Base-by-base conservation (phyloP, 2,113 vertebrate species). In the Mormyrus lacerda region DNA sequence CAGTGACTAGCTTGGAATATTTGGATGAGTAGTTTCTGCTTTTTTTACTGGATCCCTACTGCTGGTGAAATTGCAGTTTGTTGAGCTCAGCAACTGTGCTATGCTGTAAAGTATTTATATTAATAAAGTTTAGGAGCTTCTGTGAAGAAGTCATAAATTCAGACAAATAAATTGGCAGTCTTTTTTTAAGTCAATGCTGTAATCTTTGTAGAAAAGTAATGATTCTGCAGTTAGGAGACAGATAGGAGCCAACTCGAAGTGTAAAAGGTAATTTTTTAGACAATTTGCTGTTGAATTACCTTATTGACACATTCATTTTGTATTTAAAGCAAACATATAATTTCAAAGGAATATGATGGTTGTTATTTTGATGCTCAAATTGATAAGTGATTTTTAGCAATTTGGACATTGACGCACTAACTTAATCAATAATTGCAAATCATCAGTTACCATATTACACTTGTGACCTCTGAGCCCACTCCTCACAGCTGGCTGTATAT, bases 401-500 rank as follows among this genome's bases (percentile, higher is more conserved):
- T 92, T 91, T 90, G 88, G 76, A 91, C 94, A 95, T 94, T 91
- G 94, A 95, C 95, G 93, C 90, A 91, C 92, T 93, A 93, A 93
- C 95, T 94, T 94, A 95, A 95, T 95, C 95, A 95, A 91, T 92
- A 88, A 89, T 91, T 93, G 92, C 93, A 93, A 93, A 94, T 94
- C 92, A 91, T 92, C 93, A 92, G 92, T 91, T 92, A 92, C 95
- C 96, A 93, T 95, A 95, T 95, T 95, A 94, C 91, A 91, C 91
- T 48, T 87, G 82, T 90, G 92, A 93, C 93, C 92, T 90, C 61
- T 90, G 91, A 94, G 92, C 92, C 86, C 69, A 76, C 11, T 61
- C 86, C 89, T 92, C 13, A 53, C 27, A 50, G 27, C 48, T 55
- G 92, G 87, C 90, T 92, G 61, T 84, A 89, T 91, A 92, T 92